Conservation (phyloP, 2,888 invertebrate species). For the Archips crataeganus region DNA sequence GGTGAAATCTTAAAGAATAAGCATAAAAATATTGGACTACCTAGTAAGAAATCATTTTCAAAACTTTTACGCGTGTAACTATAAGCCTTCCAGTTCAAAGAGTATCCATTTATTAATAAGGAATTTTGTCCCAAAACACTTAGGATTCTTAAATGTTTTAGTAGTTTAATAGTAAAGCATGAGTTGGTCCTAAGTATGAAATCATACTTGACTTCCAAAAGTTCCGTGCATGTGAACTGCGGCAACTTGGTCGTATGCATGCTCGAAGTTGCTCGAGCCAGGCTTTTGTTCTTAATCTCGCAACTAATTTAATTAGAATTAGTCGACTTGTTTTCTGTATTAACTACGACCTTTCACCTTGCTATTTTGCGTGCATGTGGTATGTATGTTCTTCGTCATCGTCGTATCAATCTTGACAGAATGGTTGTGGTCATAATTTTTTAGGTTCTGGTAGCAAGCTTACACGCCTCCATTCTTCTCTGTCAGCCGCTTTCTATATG, state of each 20-base stretch:
- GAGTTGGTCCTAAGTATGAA: constrained; percentile 35
- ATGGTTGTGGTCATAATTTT: too few species aligned
- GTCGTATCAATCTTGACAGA: too few species aligned
- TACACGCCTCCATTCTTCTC: too few species aligned
- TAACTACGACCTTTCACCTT: too few species aligned
- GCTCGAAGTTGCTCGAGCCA: constrained; percentile 25
- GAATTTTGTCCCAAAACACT: background rate
- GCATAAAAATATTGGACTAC: background rate
- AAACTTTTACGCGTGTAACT: too few species aligned
- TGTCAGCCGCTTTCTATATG: too few species aligned
- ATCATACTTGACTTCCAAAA: constrained; percentile 37
- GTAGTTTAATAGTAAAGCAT: constrained; percentile 27
- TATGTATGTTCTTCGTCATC: too few species aligned
- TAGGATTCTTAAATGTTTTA: constrained; percentile 6
- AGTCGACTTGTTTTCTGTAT: constrained; percentile 2
- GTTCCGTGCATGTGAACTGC: constrained; percentile 35
- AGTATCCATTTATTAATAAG: background rate
- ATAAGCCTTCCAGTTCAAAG: too few species aligned
- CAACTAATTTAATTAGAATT: constrained; percentile 33
- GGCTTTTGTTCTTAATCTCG: constrained; percentile 34
- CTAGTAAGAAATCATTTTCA: background rate
- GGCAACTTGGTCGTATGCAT: constrained; percentile 33
- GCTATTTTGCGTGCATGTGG: too few species aligned
- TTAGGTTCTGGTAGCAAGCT: too few species aligned
- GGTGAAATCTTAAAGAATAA: background rate